Evolutionary conservation across 64 coral and sea anemone species (phyloP).

Genomic region (Pachyseris speciosa): DNA sequence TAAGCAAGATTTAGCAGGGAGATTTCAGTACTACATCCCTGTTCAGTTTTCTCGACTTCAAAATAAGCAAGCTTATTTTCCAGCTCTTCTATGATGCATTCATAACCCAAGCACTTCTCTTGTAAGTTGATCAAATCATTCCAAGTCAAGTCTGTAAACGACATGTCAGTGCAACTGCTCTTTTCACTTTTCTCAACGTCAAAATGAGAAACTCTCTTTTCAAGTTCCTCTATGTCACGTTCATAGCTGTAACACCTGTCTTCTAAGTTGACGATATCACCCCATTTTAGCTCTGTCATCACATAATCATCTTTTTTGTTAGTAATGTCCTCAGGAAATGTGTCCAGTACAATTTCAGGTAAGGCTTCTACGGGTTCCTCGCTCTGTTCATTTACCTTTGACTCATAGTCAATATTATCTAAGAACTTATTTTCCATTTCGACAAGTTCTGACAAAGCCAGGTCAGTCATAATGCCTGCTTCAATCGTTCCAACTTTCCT

Average conservation of each 20-base stretch:
- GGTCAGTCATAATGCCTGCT: slow-evolving; percentile 46
- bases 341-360: slow-evolving; percentile 38
- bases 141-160: slow-evolving; percentile 49
- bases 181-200: slow-evolving; percentile 10
- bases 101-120: not conserved
- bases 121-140: slow-evolving; percentile 15
- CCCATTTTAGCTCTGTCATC: slow-evolving; percentile 72
- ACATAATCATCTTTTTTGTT: not conserved
- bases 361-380: slow-evolving; percentile 18
- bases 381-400: not conserved
- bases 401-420: slow-evolving; percentile 24
- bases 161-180: not conserved
- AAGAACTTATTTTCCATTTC: slow-evolving; percentile 56
- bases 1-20: not conserved
- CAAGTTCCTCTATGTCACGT: slow-evolving; percentile 28
- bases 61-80: slow-evolving; percentile 32
- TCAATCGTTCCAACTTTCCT: slow-evolving; percentile 5
- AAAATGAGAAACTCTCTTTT: not conserved
- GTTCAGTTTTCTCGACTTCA: not conserved
- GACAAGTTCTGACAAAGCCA: slow-evolving; percentile 51
- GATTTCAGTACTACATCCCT: not conserved
- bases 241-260: slow-evolving; percentile 13
- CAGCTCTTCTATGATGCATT: not conserved
- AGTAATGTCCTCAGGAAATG: slow-evolving; percentile 20
- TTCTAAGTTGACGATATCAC: slow-evolving; percentile 40